Conservation (phyloP, 2,797 vertebrate species). For the Xyrichtys novacula region DNA sequence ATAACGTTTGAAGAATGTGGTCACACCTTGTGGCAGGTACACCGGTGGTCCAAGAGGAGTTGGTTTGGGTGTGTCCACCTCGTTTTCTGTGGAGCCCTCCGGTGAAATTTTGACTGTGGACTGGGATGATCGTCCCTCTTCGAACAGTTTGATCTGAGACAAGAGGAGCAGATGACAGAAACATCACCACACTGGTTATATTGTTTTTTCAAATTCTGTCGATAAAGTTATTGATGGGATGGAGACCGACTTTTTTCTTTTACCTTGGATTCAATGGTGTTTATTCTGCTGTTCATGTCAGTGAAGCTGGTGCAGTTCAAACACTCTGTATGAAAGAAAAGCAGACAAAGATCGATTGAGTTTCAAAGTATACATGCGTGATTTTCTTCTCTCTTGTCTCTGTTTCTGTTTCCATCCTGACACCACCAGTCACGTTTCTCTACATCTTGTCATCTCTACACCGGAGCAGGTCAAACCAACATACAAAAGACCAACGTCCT, state of each 20-base stretch:
- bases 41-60: constrained; percentile 61
- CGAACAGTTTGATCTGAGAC: constrained; percentile 76
- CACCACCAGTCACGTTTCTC: constrained; percentile 23
- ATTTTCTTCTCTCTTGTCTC: constrained; percentile 24
- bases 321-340: constrained; percentile 73
- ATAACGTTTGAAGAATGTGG: background rate
- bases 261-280: constrained; percentile 79
- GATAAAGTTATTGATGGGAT: background rate
- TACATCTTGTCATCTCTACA: too few relatives aligned
- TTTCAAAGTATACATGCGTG: constrained; percentile 12
- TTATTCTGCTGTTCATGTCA: constrained; percentile 77
- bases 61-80: constrained; percentile 71
- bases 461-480: constrained; percentile 47
- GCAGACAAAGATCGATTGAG: constrained; percentile 14
- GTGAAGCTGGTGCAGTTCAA: constrained; percentile 81
- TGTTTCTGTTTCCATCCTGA: constrained; percentile 36
- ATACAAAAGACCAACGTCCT: constrained; percentile 60
- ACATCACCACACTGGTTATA: constrained; percentile 11
- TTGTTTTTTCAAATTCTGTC: background rate
- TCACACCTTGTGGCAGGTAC: constrained; percentile 68
- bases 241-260: background rate
- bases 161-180: constrained; percentile 24
- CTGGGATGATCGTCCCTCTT: constrained; percentile 31
- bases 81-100: constrained; percentile 67
- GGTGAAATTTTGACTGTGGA: constrained; percentile 40